phyloP scores from a whole-genome alignment of 2,797 vertebrate genomes.

The Phrynocephalus vlangalii region DNA sequence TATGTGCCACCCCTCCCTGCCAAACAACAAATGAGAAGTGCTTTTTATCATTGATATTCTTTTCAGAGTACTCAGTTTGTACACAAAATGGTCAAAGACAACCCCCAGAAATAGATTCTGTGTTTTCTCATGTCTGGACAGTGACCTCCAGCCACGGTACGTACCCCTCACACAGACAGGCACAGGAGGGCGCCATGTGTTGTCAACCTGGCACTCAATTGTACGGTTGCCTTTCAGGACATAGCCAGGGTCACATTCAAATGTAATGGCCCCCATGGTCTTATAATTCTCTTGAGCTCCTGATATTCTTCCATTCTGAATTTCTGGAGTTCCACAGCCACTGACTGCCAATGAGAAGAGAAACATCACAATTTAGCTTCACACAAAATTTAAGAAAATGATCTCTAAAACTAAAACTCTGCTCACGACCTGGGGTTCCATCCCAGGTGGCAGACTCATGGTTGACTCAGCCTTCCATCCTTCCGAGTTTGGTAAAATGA shows the following conservation, averaged over 20 bases:
- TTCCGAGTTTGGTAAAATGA: too few species aligned
- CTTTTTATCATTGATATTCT: too few species aligned
- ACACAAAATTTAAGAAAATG: too few species aligned
- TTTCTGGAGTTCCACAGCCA: constrained; percentile 38
- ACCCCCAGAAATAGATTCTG: too few species aligned
- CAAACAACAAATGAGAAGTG: too few species aligned
- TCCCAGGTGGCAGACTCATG: too few species aligned
- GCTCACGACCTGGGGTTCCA: too few species aligned
- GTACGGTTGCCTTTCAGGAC: constrained; percentile 64
- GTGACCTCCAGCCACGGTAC: not conserved
- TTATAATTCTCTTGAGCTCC: constrained; percentile 35
- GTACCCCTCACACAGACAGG: constrained; percentile 6
- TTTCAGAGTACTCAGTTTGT: not conserved
- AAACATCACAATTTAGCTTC: not conserved
- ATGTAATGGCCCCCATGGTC: constrained; percentile 49
- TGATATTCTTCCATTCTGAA: constrained; percentile 40
- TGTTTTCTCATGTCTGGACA: not conserved
- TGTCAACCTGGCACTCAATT: not conserved
- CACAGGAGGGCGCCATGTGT: constrained; percentile 2
- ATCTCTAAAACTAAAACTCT: too few species aligned
- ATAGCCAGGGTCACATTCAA: constrained; percentile 70
- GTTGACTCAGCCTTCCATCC: too few species aligned
- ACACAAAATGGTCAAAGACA: too few species aligned
- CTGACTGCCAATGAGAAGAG: constrained; percentile 47
- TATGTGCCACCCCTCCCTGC: too few species aligned